These are phyloP conservation scores for Pycnonotus jocosus DNA, from an alignment of 2,113 vertebrate genomes.

Conservation along the genomic window DNA sequence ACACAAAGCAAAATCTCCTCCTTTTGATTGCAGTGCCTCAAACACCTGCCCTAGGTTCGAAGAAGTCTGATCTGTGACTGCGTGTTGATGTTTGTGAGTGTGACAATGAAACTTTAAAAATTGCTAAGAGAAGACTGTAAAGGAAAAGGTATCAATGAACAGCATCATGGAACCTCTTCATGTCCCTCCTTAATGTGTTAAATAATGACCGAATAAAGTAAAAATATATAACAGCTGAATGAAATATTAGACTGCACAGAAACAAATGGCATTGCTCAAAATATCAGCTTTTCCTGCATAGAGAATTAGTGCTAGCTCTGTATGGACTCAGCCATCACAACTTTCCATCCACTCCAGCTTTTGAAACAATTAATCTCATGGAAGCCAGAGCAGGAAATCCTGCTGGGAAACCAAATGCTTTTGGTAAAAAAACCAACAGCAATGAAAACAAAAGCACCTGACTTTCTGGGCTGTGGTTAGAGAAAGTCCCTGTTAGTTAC, in stretches of 20 bases:
- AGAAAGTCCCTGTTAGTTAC: neutral
- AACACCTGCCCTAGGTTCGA: neutral
- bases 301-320: neutral
- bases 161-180: neutral
- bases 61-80: neutral
- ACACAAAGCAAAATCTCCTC: neutral
- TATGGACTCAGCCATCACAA: neutral
- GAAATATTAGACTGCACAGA: neutral
- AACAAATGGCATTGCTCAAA: neutral
- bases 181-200: neutral
- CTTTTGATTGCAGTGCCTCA: neutral
- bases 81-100: neutral
- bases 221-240: neutral
- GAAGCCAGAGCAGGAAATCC: slow-evolving; percentile 32
- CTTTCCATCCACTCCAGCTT: slow-evolving; percentile 45
- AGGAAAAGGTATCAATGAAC: neutral
- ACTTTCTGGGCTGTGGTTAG: neutral
- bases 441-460: slow-evolving; percentile 23
- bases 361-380: slow-evolving; percentile 42
- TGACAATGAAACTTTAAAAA: neutral
- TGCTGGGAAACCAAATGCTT: slow-evolving; percentile 47
- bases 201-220: neutral
- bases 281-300: neutral
- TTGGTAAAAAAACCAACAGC: neutral
- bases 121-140: neutral